Evolutionary conservation across 23 tunicate genomes (phyloP).

Genomic region (Trididemnum nubilum): DNA sequence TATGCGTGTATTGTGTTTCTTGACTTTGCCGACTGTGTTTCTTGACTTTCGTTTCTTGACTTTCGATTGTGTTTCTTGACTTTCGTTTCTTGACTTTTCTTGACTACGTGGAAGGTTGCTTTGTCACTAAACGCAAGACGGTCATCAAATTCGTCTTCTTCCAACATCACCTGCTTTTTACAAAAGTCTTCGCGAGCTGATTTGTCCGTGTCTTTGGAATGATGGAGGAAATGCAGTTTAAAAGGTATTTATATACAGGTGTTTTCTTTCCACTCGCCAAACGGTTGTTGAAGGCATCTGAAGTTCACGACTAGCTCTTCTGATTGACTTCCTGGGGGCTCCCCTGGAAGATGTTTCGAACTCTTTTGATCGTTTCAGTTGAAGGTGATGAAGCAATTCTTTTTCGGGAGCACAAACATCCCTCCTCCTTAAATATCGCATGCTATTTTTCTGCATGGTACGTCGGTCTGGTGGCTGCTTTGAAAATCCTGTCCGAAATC

Average conservation of each 20-base stretch:
- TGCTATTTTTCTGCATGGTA: not conserved
- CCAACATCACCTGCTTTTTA: not conserved
- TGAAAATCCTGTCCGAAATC: not conserved
- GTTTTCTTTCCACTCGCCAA: constrained; percentile 10
- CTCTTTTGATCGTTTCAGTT: no score
- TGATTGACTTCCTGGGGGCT: constrained; percentile 10
- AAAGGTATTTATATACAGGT: not conserved
- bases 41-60: no score
- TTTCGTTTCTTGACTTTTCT: not conserved
- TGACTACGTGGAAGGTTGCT: not conserved
- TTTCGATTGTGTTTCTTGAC: no score
- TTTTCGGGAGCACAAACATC: no score
- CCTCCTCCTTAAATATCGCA: not conserved
- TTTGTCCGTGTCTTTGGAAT: not conserved
- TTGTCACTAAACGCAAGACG: not conserved
- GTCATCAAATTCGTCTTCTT: not conserved
- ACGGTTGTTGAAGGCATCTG: constrained; percentile 16
- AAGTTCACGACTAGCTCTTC: constrained; percentile 16
- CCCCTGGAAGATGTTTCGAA: constrained; percentile 1
- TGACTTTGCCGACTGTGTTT: no score
- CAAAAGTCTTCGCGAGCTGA: constrained; percentile 5
- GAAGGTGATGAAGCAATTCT: no score
- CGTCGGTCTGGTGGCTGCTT: constrained; percentile 6
- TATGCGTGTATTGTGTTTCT: no score
- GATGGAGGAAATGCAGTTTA: not conserved